Conservation (phyloP, 2,113 vertebrate species). For the Numida meleagris region DNA sequence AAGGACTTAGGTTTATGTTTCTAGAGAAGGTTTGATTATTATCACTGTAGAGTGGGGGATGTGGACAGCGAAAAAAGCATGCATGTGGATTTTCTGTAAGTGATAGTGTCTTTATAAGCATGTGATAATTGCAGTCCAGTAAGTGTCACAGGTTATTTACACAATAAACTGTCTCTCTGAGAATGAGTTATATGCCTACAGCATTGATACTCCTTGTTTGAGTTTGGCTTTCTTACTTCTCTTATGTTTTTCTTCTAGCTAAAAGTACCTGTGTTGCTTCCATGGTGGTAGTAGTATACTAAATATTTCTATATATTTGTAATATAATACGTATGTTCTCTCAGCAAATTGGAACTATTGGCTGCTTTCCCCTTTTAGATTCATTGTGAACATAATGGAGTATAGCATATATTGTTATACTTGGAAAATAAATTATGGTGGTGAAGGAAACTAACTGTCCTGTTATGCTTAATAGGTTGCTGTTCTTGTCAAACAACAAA, state of each 20-base stretch:
- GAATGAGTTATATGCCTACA: neutral
- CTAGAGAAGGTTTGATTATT: neutral
- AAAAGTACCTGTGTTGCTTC: neutral
- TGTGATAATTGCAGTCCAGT: neutral
- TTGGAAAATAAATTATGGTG: neutral
- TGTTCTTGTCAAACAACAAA: conserved; percentile 82
- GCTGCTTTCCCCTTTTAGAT: neutral
- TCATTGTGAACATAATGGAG: neutral
- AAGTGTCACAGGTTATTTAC: neutral
- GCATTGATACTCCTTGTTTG: neutral
- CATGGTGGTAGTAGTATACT: neutral
- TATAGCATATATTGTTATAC: neutral
- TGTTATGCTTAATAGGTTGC: conserved; percentile 76
- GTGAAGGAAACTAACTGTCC: neutral
- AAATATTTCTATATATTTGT: neutral
- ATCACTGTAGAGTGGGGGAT: neutral
- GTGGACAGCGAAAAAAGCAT: neutral
- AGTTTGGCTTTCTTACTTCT: neutral
- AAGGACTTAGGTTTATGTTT: neutral
- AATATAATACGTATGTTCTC: neutral
- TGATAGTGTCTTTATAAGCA: neutral
- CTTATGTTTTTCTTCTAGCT: neutral
- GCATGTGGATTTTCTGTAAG: neutral
- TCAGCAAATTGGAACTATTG: neutral
- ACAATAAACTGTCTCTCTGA: neutral